Base-by-base conservation (phyloP, 35 echinoderm and acorn worm genomes). In the Acanthaster planci region DNA sequence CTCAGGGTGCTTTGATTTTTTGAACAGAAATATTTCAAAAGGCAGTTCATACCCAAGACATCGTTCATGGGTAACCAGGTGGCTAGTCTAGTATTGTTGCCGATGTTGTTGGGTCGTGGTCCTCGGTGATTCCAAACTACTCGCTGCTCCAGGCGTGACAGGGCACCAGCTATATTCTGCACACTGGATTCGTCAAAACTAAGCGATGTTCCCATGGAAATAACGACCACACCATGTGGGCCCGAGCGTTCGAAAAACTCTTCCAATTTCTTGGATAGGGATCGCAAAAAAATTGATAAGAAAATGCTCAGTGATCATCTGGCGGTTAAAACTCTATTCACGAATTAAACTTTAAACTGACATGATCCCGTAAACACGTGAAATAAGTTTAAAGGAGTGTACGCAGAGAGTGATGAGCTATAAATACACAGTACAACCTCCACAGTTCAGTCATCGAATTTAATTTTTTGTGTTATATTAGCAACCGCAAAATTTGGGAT, bases 61-160 rank as follows among this genome's bases (percentile, higher is more conserved):
- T 89, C 87, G 42, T 89, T 89, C 40, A 76, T 81, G 22, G 88
- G 58, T 19, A 84, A 67, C 88, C 88, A 90, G 19, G 76, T 77
- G 18, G 44, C 32, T 51, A 84, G 21, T 53, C 47, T 84, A 10
- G 81, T 84, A 58, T 90, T 90, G 54, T 77, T 60, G 16, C 82
- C 37, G 7, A 84, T 38, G 56, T 84, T 32, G 10, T 29, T 21
- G 23, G 88, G 81, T 30, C 17, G 21, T 7, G 34, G 21, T 0
- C 64, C 88, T 14, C 42, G 30, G 26, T 29, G 50, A 36, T 39
- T 32, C 88, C 88, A 90, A 17, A 90, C 38, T 14, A 90, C 88
- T 37, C 80, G 44, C 30, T 90, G 88, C 29, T 47, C 80, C 15
- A 90, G 38, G 12, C 76, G 37, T 18, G 64, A 64, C 40, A 90